Percentiles rank a stretch among this genome's conserved stretches.
These are phyloP conservation scores for Prunella strophiata DNA, from an alignment of 2,797 vertebrate genomes.

Conservation along the genomic window DNA sequence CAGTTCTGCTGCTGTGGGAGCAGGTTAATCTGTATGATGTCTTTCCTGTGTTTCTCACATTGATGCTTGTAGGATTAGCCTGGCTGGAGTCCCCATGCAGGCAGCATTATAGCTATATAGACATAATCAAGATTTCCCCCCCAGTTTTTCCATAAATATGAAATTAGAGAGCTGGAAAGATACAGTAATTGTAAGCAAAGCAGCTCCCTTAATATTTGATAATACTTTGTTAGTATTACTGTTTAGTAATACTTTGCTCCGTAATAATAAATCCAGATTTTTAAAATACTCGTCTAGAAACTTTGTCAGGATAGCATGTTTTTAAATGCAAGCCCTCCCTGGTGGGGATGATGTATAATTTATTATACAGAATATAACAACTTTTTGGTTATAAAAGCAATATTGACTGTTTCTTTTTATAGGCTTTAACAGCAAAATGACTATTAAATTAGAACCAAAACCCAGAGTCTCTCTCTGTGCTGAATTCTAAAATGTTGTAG, in stretches of 20 bases:
- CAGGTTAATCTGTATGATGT: neutral
- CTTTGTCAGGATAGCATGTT: neutral
- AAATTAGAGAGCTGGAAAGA: neutral
- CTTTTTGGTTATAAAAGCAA: neutral
- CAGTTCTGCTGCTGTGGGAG: neutral
- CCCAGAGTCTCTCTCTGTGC: neutral
- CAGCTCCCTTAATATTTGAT: neutral
- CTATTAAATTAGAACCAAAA: neutral
- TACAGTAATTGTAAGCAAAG: neutral
- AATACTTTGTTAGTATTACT: neutral
- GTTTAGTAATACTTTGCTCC: neutral
- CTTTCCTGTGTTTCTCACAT: neutral
- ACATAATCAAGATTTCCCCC: neutral
- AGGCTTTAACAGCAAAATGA: neutral
- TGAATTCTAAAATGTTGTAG: neutral
- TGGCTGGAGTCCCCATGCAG: neutral
- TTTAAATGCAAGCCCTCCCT: neutral
- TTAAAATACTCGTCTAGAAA: neutral
- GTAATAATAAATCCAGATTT: neutral
- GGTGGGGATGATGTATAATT: neutral
- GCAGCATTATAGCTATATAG: neutral
- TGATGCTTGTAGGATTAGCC: neutral
- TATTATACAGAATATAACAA: neutral
- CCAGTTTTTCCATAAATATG: neutral
- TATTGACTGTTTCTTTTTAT: neutral